Base-by-base conservation (phyloP, 92 coral and sea anemone genomes). In the Palythoa grandis region DNA sequence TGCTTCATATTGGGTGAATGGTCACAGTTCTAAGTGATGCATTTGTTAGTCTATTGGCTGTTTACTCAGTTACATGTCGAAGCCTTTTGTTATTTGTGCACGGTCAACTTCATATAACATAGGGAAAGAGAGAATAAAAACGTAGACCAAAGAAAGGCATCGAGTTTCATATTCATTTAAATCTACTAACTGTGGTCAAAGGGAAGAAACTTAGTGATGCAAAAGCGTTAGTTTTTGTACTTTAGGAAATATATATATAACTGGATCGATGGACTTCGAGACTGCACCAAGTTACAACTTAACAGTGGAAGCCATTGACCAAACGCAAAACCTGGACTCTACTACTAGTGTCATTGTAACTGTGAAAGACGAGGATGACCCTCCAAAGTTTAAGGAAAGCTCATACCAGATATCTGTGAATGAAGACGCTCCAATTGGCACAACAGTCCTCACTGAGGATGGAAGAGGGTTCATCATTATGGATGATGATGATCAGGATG, bases 211-310 rank as follows among this genome's bases (percentile, higher is more conserved):
- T n/a, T 29, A 29, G 35, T 29, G 35, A 29, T 29, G 35, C 1
- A 29, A 29, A 29, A 29, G 35, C 35, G 35, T 29, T 29, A 29
- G 50, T 43, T 43, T 3, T 43, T 63, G 35, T 1, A 63, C 22
- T 29, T 52, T 22, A 92, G 98, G 98, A 1, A 80, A 61, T 7
- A 67, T 96, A 25, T 91, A 93, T 50, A 82, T 88, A 5, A 40
- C 74, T 66, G 84, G 88, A 58, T 89, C 98, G 48, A 86, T 96
- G 72, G 89, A 95, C 89, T 95, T 86, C 87, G 93, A 92, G 90
- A 47, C 79, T 19, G 93, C 83, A 70, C 79, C 76, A 61, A 86
- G 83, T 25, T 95, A 90, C 66, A 72, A 47, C 11, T 77, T 96
- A 39, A 85, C 75, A 78, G 92, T 95, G 11, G 91, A 87, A 58